These are phyloP conservation scores for Crotalus tigris DNA, from an alignment of 2,113 vertebrate genomes.

Conservation along the genomic window DNA sequence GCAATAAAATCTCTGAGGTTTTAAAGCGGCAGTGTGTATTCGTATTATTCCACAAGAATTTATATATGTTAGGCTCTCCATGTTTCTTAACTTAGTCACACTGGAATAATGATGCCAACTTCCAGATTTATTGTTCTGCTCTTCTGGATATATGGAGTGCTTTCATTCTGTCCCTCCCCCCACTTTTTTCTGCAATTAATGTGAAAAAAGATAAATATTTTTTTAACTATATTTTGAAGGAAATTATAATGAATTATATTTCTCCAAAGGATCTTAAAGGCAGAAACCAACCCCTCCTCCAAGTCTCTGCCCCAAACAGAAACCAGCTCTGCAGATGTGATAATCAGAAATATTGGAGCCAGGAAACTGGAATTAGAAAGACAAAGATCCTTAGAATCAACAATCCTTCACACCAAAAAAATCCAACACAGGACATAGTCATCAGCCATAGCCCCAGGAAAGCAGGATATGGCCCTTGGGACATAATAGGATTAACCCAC, in stretches of 20 bases:
- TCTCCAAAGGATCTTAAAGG: too few relatives aligned
- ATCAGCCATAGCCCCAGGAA: too few relatives aligned
- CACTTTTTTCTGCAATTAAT: slow-evolving; percentile 6
- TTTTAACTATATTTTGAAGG: not conserved
- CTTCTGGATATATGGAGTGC: not conserved
- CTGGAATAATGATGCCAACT: slow-evolving; percentile 7
- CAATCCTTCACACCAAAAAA: too few relatives aligned
- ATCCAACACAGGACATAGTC: too few relatives aligned
- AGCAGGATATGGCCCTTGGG: too few relatives aligned
- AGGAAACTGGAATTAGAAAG: too few relatives aligned
- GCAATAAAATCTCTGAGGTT: not conserved
- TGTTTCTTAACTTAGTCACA: slow-evolving; percentile 34
- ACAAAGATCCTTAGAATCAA: too few relatives aligned
- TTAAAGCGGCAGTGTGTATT: not conserved
- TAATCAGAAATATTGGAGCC: too few relatives aligned
- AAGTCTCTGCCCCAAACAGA: too few relatives aligned
- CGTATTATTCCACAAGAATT: not conserved
- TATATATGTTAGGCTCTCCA: slow-evolving; percentile 14
- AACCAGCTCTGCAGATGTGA: too few relatives aligned
- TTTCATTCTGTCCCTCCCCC: not conserved
- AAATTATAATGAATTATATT: slow-evolving; percentile 8
- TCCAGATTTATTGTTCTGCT: not conserved
- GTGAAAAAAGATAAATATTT: not conserved
- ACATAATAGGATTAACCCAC: too few relatives aligned
- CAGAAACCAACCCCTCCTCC: too few relatives aligned